These are phyloP conservation scores for Saccopteryx bilineata DNA, from an alignment of 2,113 vertebrate species.

Conservation along the genomic window DNA sequence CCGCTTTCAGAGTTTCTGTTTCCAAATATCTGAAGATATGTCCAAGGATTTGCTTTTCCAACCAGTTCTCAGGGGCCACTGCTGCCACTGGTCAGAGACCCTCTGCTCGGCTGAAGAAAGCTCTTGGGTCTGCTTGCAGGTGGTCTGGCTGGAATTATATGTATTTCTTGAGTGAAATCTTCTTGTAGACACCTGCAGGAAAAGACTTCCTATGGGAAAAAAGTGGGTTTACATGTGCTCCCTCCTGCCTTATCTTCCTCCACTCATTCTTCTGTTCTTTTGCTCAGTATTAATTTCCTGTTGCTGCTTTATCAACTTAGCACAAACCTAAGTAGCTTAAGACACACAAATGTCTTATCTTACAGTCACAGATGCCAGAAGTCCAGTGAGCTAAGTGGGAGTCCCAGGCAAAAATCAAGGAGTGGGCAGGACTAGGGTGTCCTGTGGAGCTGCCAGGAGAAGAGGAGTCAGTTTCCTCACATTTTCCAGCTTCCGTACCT, in stretches of 20 bases:
- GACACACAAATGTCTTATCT: no score
- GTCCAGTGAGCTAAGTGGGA: not conserved
- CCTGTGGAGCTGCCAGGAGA: not conserved
- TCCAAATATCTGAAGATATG: no score
- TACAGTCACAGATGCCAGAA: not conserved
- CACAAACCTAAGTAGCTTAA: not conserved
- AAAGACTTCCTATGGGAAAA: not conserved
- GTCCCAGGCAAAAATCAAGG: not conserved
- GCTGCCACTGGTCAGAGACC: no score
- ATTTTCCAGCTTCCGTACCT: no score
- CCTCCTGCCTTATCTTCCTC: rapidly evolving
- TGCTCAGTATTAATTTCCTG: not conserved
- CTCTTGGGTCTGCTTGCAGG: no score
- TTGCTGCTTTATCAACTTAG: not conserved
- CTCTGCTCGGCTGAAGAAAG: not conserved
- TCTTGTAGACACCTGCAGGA: rapidly evolving
- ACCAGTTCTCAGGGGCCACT: not conserved
- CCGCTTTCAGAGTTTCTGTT: not conserved
- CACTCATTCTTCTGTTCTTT: not conserved
- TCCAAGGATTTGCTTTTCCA: not conserved
- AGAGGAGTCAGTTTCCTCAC: not conserved
- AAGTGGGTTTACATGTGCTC: not conserved
- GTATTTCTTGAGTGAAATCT: rapidly evolving
- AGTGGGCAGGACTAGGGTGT: not conserved
- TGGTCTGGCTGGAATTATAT: rapidly evolving